Base-by-base conservation (phyloP, 1,140 invertebrate species). In the Arctopsyche grandis region DNA sequence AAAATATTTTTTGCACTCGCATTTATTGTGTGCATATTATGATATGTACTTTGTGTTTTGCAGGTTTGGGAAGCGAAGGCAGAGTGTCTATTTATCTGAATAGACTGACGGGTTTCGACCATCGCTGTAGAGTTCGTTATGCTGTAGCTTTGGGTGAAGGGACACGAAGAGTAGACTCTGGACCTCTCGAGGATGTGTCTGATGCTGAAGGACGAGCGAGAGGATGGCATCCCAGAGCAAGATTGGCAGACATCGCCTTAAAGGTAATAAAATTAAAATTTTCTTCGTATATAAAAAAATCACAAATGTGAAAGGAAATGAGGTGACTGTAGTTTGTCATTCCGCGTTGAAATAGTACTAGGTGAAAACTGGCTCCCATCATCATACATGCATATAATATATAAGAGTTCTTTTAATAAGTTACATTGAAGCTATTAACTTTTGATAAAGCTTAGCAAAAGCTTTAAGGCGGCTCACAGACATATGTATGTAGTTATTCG, bases 101-200 rank as follows among this genome's bases (percentile, higher is more conserved):
- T 81, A 89, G 95, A 52, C 90, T 95, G 71, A 95, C 94, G 3
- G 94, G 94, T 7, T 95, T 95, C 84, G 94, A 96, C 83, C 94
- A 96, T 83, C 91, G 92, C 24, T 95, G 94, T 86, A 90, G 94
- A 43, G 92, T 96, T 0, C 87, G 92, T 3, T 96, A 95, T 85
- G 91, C 90, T 85, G 88, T 96, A 10, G 90, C 91, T 0, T 86
- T 96, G 0, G 94, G 94, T 0, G 93, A 94, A 46, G 92, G 92
- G 0, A 93, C 94, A 7, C 86, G 91, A 29, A 89, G 92, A 58
- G 87, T 94, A 69, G 93, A 96, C 80, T 96, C 95, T 0, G 94
- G 94, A 0, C 90, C 92, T 24, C 89, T 96, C 9, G 94, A 96
- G 83, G 94, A 95, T 83, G 88, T 94, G 0, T 92, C 93, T 12